Evolutionary conservation across 2,888 invertebrate genomes (phyloP).

Genomic region (Rhingia campestris): DNA sequence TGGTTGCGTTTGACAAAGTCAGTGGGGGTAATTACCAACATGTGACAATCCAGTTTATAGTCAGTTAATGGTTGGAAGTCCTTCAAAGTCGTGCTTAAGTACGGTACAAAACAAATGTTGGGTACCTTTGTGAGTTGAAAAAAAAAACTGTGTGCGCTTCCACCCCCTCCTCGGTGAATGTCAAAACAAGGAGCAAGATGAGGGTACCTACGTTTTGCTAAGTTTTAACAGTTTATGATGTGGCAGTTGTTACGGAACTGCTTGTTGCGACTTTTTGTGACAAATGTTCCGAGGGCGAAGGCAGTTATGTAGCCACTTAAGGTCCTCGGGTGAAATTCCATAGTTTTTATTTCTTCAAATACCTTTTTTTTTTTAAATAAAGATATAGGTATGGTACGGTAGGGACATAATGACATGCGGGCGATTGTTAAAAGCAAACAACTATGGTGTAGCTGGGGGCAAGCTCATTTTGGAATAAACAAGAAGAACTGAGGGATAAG

Average conservation of each 20-base stretch:
- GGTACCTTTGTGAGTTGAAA: conserved; percentile 23
- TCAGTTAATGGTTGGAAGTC: conserved; percentile 67
- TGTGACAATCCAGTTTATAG: conserved; percentile 71
- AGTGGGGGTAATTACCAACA: conserved; percentile 67
- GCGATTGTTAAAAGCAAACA: not conserved
- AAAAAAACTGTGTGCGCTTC: conserved; percentile 4
- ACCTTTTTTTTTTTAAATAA: not conserved
- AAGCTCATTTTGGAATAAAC: too few species aligned
- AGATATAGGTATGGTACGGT: not conserved
- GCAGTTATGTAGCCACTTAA: not conserved
- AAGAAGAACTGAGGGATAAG: too few species aligned
- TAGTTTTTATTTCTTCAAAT: not conserved
- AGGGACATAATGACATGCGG: not conserved
- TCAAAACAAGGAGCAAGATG: conserved; percentile 30
- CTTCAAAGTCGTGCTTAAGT: conserved; percentile 57
- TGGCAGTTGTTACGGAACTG: conserved; percentile 56
- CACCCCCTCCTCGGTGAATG: conserved; percentile 12
- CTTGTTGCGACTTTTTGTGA: conserved; percentile 49
- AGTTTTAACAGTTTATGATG: conserved; percentile 65
- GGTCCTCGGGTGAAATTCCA: not conserved
- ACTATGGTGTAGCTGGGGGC: not conserved
- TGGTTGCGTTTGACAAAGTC: conserved; percentile 37
- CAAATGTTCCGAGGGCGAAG: conserved; percentile 35
- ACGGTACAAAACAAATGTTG: conserved; percentile 27
- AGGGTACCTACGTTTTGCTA: conserved; percentile 41